phyloP scores from a whole-genome alignment of 1,140 invertebrate genomes.

The Artemia franciscana region DNA sequence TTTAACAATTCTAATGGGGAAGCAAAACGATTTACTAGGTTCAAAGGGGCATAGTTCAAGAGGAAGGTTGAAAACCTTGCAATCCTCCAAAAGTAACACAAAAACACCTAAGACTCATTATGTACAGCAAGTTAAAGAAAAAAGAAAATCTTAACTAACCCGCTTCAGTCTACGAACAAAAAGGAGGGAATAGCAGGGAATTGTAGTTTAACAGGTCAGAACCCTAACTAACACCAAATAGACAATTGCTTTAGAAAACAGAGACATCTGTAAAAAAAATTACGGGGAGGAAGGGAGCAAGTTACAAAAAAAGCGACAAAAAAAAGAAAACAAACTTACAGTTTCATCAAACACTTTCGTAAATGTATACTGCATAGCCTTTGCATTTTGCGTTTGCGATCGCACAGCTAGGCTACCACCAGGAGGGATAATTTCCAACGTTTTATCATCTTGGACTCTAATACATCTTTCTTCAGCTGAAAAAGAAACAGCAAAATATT shows the following conservation, averaged over 20 bases:
- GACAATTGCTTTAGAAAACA: neutral
- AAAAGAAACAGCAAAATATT: neutral
- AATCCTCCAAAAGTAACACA: too few relatives aligned
- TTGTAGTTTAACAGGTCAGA: neutral
- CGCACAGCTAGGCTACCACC: conserved; percentile 12
- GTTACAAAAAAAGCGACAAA: neutral
- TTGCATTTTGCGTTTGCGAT: conserved; percentile 18
- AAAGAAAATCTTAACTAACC: too few relatives aligned
- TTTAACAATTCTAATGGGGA: too few relatives aligned
- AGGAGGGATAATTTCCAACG: neutral
- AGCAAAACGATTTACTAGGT: too few relatives aligned
- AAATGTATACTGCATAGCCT: conserved; percentile 49
- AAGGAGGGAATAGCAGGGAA: too few relatives aligned
- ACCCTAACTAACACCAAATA: neutral
- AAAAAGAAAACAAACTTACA: neutral
- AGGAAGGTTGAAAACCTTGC: too few relatives aligned
- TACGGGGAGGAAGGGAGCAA: neutral
- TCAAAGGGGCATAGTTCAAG: too few relatives aligned
- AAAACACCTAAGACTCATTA: too few relatives aligned
- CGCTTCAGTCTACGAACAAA: too few relatives aligned
- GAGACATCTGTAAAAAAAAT: neutral
- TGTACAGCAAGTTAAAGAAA: too few relatives aligned
- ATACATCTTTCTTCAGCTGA: neutral
- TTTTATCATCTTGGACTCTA: neutral
- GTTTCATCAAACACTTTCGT: conserved; percentile 55